Evolutionary conservation across 1,140 invertebrate genomes (phyloP), one percentile per base, ranked within the genome.

Genomic region (Stegodyphus mimosarum): DNA sequence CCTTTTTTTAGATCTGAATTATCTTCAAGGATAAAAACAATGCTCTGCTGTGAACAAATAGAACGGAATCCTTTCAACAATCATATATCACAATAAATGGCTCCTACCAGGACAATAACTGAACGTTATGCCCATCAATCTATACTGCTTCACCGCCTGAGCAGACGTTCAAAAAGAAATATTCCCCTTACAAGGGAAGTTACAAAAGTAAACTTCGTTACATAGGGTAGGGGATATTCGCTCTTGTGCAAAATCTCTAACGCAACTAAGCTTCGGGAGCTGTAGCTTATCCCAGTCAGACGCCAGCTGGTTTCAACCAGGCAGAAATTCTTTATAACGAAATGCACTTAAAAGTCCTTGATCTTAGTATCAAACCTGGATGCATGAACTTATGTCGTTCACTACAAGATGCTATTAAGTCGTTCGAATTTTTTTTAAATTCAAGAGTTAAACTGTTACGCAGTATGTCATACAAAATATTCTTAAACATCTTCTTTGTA

Each of bases 11-110:
- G 73, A 72, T 84, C 51, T 49, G 52, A 84, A 84, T 84, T 76
- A 84, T 84, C 52, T 60, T 69, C 73, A 69, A 51, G 73, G 73
- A 84, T 83, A 83, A 84, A 84, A 84, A 84, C 81, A 84, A 84
- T 51, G 66, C n/a, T 75, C 52, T 64, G 33, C 72, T 53, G 49
- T 76, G 81, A 84, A 76, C 81, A 76, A 84, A 84, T 84, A 84
- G 66, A 84, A 75, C 18, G 64, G 52, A 67, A 84, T 69, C 66
- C 81, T 84, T 84, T 84, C 72, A 75, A 76, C 81, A 84, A 76
- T 76, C 81, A 84, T 84, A 84, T 70, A 76, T 84, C 81, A 84
- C 73, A 63, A 84, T 84, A 76, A 84, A 84, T 84, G 73, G 81
- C 51, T 52, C 63, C 73, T 70, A 69, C 52, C 72, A 18, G 72